phyloP scores from a whole-genome alignment of 2,797 vertebrate genomes.

The Falco columbarius region DNA sequence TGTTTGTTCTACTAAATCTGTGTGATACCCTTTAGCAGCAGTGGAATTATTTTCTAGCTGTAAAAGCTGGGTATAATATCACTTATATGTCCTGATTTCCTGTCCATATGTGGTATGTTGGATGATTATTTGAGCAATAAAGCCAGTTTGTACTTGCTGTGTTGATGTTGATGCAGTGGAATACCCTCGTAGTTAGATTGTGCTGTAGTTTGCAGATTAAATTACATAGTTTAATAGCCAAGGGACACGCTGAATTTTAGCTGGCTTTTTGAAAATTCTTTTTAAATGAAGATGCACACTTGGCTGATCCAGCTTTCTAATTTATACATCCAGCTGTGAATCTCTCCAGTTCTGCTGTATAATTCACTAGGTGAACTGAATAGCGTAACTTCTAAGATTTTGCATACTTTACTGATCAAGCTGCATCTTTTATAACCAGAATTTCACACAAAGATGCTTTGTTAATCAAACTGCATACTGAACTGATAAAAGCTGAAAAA shows the following conservation, averaged over 20 bases:
- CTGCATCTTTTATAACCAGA: slow-evolving; percentile 2
- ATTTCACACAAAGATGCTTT: neutral
- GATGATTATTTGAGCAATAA: neutral
- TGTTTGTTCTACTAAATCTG: neutral
- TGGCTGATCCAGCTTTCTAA: slow-evolving; percentile 24
- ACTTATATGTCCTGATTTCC: neutral
- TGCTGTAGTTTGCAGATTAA: neutral
- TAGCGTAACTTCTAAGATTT: neutral
- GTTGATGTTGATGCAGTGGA: neutral
- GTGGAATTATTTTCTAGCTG: neutral
- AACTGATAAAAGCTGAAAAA: neutral
- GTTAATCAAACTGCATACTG: neutral
- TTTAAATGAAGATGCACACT: slow-evolving; percentile 46
- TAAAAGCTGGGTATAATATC: neutral
- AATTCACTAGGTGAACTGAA: slow-evolving; percentile 15
- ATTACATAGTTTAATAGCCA: neutral
- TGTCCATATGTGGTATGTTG: neutral
- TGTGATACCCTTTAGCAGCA: neutral
- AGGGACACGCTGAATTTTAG: neutral
- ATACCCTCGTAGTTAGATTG: neutral
- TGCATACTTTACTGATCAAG: neutral
- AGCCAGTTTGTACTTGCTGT: neutral
- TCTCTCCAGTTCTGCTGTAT: neutral
- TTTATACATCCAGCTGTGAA: slow-evolving; percentile 8
- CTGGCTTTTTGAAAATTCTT: neutral